Conservation (phyloP, 1,140 invertebrate species). For the Cydia amplana region DNA sequence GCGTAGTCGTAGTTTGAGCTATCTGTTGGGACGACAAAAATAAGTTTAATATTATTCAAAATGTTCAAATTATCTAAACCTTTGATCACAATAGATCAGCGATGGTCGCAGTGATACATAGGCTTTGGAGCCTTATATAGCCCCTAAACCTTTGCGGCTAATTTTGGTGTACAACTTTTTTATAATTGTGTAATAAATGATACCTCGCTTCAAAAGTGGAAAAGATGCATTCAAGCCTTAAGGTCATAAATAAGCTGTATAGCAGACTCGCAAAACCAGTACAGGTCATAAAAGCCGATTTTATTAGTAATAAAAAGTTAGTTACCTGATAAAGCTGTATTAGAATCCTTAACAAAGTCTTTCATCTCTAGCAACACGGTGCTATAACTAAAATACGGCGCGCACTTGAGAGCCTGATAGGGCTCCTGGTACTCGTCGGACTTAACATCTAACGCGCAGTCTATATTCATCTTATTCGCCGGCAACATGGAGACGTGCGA, state of each 20-base stretch:
- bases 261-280: background rate
- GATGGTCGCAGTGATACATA: too few species aligned
- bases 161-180: too few species aligned
- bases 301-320: background rate
- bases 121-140: too few species aligned
- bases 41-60: too few species aligned
- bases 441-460: conserved; percentile 79
- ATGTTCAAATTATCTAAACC: too few species aligned
- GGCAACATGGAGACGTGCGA: conserved; percentile 73
- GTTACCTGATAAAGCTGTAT: conserved; percentile 77
- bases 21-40: conserved; percentile 50
- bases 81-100: too few species aligned
- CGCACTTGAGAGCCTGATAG: conserved; percentile 87
- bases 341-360: conserved; percentile 83
- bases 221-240: background rate
- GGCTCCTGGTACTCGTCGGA: conserved; percentile 90
- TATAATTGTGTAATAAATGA: background rate
- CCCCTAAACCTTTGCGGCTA: too few species aligned
- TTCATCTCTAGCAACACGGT: conserved; percentile 89
- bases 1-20: conserved; percentile 85
- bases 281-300: background rate
- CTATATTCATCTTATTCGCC: conserved; percentile 77
- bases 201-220: background rate
- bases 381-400: conserved; percentile 89
- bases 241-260: background rate